Conservation (phyloP, 2,113 vertebrate species). For the Pelobates fuscus region DNA sequence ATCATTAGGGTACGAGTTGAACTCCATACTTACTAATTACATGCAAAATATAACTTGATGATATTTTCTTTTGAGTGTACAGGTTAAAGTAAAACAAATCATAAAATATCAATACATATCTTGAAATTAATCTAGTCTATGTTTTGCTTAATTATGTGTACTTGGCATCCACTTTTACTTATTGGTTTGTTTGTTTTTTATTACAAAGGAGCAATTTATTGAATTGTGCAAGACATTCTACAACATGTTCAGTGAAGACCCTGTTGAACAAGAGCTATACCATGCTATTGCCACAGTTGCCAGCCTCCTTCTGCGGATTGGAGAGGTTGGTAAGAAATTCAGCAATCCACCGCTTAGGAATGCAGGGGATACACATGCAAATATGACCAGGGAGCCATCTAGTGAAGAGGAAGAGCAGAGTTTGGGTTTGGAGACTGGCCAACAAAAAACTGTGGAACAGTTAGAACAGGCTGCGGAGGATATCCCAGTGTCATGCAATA, state of each 20-base stretch:
- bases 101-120: too few relatives aligned
- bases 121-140: too few relatives aligned
- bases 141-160: too few relatives aligned
- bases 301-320: constrained; percentile 89
- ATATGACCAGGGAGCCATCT: constrained; percentile 52
- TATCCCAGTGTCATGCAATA: constrained; percentile 44
- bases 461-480: constrained; percentile 43
- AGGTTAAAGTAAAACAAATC: too few relatives aligned
- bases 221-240: constrained; percentile 97
- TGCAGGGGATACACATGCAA: constrained; percentile 54
- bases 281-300: constrained; percentile 95
- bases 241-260: constrained; percentile 96
- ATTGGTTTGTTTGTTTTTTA: too few relatives aligned
- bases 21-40: too few relatives aligned
- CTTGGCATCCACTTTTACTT: too few relatives aligned
- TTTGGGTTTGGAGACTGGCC: constrained; percentile 41
- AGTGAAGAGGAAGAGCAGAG: constrained; percentile 60
- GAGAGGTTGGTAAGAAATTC: constrained; percentile 94
- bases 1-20: too few relatives aligned
- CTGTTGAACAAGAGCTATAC: constrained; percentile 87
- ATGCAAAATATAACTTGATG: too few relatives aligned
- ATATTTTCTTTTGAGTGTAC: too few relatives aligned
- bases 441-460: constrained; percentile 57
- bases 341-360: constrained; percentile 69
- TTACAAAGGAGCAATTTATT: constrained; percentile 91